phyloP scores from a whole-genome alignment of 1,140 invertebrate genomes.

The Drosophila novamexicana region DNA sequence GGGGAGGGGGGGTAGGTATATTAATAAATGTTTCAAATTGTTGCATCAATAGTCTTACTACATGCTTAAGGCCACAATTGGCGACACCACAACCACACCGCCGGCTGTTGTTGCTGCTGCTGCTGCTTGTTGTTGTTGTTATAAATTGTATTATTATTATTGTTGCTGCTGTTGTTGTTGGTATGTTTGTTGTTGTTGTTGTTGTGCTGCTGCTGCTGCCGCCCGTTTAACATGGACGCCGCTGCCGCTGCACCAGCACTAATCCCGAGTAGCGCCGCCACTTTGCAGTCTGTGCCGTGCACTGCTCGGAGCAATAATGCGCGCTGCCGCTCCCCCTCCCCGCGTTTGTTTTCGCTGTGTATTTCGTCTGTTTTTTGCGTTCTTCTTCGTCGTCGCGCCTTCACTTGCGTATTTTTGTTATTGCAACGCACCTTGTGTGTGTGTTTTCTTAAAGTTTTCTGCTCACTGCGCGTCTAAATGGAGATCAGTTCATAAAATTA shows the following conservation, averaged over 20 bases:
- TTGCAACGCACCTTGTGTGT: conserved; percentile 58
- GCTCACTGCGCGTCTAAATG: conserved; percentile 37
- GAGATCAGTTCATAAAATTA: conserved; percentile 9
- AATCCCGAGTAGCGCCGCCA: conserved; percentile 74
- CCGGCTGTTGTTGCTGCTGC: conserved; percentile 70
- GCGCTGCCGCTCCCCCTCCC: conserved; percentile 35
- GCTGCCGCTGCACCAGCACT: conserved; percentile 77
- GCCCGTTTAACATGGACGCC: conserved; percentile 73
- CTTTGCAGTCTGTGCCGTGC: conserved; percentile 77
- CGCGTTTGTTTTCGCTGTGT: conserved; percentile 22
- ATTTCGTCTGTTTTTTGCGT: conserved; percentile 43
- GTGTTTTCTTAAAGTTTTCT: conserved; percentile 21
- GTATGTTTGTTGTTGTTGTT: conserved; percentile 43
- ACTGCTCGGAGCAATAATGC: conserved; percentile 63
- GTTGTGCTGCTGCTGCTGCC: conserved; percentile 54
- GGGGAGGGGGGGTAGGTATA: conserved; percentile 5
- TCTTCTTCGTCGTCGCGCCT: conserved; percentile 37
- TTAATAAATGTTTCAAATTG: conserved; percentile 25
- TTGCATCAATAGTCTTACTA: conserved; percentile 61
- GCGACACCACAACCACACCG: conserved; percentile 70
- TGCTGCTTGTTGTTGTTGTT: conserved; percentile 30
- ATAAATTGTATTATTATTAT: conserved; percentile 50
- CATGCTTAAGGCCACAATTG: conserved; percentile 84
- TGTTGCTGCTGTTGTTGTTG: conserved; percentile 43
- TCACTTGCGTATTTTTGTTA: conserved; percentile 44